These are phyloP conservation scores for Siniperca scherzeri DNA, from an alignment of 2,797 vertebrate species.

Conservation along the genomic window DNA sequence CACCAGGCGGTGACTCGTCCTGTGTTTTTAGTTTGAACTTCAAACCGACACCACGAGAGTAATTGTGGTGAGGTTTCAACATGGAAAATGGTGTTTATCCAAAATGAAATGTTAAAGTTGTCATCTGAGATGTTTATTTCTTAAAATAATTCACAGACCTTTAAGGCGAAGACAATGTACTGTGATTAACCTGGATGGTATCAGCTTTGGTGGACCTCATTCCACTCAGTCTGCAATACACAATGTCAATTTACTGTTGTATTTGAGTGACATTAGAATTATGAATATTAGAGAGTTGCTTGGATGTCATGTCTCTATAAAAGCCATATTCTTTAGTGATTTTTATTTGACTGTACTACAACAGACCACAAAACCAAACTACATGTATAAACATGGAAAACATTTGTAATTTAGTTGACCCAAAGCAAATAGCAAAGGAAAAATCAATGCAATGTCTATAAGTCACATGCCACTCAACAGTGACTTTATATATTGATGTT, in stretches of 20 bases:
- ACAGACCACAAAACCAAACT: not conserved
- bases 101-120: not conserved
- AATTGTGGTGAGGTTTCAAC: not conserved
- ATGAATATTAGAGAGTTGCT: not conserved
- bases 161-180: not conserved
- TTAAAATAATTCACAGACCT: not conserved
- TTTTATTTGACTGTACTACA: not conserved
- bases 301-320: not conserved
- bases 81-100: not conserved
- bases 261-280: not conserved
- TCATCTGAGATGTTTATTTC: not conserved
- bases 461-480: conserved; percentile 1
- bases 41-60: not conserved
- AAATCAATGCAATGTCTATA: not conserved
- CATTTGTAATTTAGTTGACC: not conserved
- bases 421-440: not conserved
- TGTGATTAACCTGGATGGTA: not conserved
- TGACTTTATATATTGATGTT: not conserved
- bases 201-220: not conserved
- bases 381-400: not conserved
- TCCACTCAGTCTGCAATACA: not conserved
- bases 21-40: not conserved
- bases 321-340: not conserved
- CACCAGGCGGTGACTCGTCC: conserved; percentile 44
- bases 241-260: not conserved